Conservation (phyloP, 2,888 invertebrate genomes). For the Polydrusus pterygomalis region DNA sequence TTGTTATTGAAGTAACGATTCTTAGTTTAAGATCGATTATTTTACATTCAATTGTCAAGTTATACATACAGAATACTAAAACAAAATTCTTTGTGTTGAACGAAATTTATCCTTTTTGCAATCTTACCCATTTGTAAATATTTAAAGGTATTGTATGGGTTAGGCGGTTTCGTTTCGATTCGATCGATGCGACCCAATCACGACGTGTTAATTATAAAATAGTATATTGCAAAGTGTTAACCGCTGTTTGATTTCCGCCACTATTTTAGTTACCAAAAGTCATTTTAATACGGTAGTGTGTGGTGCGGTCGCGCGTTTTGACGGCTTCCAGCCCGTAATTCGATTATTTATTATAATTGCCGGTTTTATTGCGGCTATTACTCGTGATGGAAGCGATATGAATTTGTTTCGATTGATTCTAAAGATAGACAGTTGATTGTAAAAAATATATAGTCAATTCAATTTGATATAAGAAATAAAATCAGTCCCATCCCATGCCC, state of each 20-base stretch:
- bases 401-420: conserved; percentile 58
- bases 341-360: conserved; percentile 68
- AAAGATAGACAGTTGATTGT: neutral
- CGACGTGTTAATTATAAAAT: conserved; percentile 70
- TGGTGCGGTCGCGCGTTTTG: conserved; percentile 66
- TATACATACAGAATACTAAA: too few relatives aligned
- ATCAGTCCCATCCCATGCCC: too few relatives aligned
- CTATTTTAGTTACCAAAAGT: conserved; percentile 68
- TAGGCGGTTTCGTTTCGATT: neutral
- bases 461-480: too few relatives aligned
- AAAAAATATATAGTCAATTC: neutral
- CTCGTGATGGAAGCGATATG: conserved; percentile 62
- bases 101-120: too few relatives aligned
- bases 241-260: conserved; percentile 69
- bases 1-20: too few relatives aligned
- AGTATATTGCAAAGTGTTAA: conserved; percentile 69
- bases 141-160: neutral
- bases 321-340: conserved; percentile 65
- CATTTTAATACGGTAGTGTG: conserved; percentile 66
- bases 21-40: too few relatives aligned
- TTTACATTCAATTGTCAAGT: too few relatives aligned
- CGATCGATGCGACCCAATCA: conserved; percentile 70
- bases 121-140: neutral
- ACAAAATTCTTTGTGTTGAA: too few relatives aligned
- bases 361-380: conserved; percentile 65